phyloP scores from a whole-genome alignment of 2,888 invertebrate species.

The Enoplolaimus lenunculus region DNA sequence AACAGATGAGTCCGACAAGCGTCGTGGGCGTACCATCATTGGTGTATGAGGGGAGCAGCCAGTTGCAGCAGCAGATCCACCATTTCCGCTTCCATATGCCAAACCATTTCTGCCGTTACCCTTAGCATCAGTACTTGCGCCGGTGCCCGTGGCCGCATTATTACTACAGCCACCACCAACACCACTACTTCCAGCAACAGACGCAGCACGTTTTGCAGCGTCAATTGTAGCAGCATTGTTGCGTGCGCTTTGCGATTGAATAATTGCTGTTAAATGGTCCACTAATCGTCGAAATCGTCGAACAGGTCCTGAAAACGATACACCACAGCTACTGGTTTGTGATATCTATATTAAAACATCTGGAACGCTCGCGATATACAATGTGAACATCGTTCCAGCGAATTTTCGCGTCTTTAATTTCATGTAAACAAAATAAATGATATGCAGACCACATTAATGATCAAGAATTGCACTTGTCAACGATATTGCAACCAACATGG shows the following conservation, averaged over 20 bases:
- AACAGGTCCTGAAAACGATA: conserved; percentile 29
- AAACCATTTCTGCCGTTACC: background rate
- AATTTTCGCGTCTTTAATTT: conserved; percentile 1
- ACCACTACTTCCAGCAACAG: no score
- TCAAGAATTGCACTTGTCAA: no score
- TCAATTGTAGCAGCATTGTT: no score
- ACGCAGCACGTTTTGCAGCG: no score
- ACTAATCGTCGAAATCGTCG: conserved; percentile 37
- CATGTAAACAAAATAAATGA: background rate
- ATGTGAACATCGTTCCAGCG: background rate
- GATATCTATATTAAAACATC: background rate
- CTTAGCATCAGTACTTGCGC: conserved; percentile 11
- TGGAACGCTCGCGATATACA: no score
- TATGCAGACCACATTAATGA: no score
- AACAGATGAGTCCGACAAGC: conserved; percentile 35
- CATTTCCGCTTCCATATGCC: conserved; percentile 19
- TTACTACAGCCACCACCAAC: no score
- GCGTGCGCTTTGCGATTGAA: conserved; percentile 32
- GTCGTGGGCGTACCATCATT: conserved; percentile 36
- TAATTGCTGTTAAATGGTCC: conserved; percentile 36
- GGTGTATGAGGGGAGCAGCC: no score
- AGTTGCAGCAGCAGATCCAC: no score
- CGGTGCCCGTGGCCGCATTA: background rate
- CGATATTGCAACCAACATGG: no score
- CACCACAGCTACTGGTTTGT: background rate